A percentile compares a stretch with the other conserved stretches of the same genome.
Evolutionary conservation across 1,140 invertebrate genomes (phyloP).

Genomic region (Ridgeia piscesae): DNA sequence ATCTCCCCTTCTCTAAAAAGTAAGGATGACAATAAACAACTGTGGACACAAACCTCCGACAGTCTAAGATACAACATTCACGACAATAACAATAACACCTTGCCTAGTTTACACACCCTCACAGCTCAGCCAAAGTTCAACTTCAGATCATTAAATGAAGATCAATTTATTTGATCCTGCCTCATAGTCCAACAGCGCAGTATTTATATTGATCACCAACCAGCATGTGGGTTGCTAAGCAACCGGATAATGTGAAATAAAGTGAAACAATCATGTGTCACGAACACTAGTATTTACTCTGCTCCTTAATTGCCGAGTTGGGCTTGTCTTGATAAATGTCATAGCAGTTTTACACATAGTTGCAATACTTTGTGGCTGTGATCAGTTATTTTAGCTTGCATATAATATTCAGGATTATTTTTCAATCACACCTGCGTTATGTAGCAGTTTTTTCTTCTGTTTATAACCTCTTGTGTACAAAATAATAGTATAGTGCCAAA

Average conservation of each 20-base stretch:
- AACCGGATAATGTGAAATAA: background rate
- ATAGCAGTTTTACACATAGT: background rate
- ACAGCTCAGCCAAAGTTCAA: background rate
- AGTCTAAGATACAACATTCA: background rate
- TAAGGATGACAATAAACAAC: background rate
- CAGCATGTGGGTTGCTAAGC: background rate
- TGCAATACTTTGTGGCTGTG: background rate
- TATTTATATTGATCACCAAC: background rate
- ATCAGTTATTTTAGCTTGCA: background rate
- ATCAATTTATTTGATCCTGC: background rate
- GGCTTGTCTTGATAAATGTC: background rate
- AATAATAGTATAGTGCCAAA: too few species aligned
- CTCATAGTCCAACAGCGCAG: background rate
- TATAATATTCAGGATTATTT: background rate
- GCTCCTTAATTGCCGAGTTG: background rate
- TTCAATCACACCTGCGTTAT: background rate
- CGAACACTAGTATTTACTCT: background rate
- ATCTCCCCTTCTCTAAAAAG: too few species aligned
- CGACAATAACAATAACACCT: background rate
- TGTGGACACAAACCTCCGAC: background rate
- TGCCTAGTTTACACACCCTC: background rate
- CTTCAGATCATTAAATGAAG: background rate
- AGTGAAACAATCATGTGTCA: background rate
- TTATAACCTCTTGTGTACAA: too few species aligned
- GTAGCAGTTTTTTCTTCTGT: too few species aligned